A percentile compares a stretch with the other conserved stretches of the same genome.
Conservation (phyloP, 2,888 invertebrate genomes). For the Neria commutata region DNA sequence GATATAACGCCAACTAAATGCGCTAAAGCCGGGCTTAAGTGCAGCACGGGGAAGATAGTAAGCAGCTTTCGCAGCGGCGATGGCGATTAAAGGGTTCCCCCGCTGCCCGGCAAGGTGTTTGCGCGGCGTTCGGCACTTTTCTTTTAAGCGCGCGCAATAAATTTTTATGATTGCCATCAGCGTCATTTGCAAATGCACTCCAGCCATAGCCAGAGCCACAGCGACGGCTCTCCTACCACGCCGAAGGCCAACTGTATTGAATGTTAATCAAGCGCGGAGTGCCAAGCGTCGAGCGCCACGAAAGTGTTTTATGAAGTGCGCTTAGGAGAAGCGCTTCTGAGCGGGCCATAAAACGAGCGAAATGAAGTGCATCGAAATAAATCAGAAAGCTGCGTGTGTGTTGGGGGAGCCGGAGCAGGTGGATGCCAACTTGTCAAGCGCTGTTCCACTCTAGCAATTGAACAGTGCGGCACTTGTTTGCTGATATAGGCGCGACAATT, state of each 20-base stretch:
- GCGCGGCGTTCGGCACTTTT: no score
- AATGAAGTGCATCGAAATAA: no score
- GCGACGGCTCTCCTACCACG: background rate
- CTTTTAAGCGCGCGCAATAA: conserved; percentile 15
- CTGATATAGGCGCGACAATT: no score
- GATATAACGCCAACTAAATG: conserved; percentile 30
- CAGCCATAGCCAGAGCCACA: background rate
- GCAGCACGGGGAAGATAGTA: background rate
- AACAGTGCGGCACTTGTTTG: no score
- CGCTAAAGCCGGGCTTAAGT: conserved; percentile 13
- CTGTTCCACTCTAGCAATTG: no score
- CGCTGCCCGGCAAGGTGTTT: background rate
- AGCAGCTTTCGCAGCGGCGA: background rate
- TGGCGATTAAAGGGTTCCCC: conserved; percentile 8
- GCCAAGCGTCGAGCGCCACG: conserved; percentile 16
- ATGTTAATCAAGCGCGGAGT: conserved; percentile 27
- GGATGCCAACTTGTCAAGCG: no score
- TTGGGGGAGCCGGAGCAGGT: no score
- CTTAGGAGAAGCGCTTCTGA: background rate
- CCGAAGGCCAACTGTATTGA: no score
- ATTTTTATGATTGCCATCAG: conserved; percentile 28
- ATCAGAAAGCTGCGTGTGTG: no score
- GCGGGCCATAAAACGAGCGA: no score
- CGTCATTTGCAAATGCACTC: conserved; percentile 22
- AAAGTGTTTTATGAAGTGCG: conserved; percentile 14